A percentile compares a stretch with the other conserved stretches of the same genome.
Evolutionary conservation across 1,140 invertebrate genomes (phyloP).

Genomic region (Dendroctonus valens): DNA sequence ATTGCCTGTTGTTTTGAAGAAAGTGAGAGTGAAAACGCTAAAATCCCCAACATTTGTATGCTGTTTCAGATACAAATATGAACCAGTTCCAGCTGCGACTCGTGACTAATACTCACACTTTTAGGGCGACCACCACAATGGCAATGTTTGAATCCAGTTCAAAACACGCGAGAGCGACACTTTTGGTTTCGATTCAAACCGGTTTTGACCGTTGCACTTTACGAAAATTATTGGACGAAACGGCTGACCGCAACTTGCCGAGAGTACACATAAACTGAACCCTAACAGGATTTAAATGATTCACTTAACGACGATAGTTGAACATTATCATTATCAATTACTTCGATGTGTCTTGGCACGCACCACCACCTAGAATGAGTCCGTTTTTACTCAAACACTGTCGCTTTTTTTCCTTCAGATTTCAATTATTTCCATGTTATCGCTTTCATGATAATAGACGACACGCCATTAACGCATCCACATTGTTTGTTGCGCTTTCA

Average conservation of each 20-base stretch:
- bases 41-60: no score
- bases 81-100: no score
- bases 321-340: conserved; percentile 17
- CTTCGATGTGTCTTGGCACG: conserved; percentile 15
- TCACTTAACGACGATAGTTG: conserved; percentile 27
- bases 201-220: conserved; percentile 3
- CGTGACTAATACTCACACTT: no score
- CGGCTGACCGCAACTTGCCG: conserved; percentile 19
- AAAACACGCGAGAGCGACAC: neutral
- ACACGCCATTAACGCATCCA: neutral
- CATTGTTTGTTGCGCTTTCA: conserved; percentile 3
- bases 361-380: neutral
- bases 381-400: neutral
- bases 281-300: conserved; percentile 33
- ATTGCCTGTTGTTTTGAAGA: no score
- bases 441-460: conserved; percentile 8
- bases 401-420: neutral
- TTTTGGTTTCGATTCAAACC: neutral
- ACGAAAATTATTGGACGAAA: conserved; percentile 12
- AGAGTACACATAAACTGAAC: conserved; percentile 26
- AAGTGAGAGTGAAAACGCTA: no score
- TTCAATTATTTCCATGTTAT: conserved; percentile 4
- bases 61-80: no score
- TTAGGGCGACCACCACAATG: no score
- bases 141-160: no score